These are phyloP conservation scores for Isoperla grammatica DNA, from an alignment of 2,888 invertebrate species.

Conservation along the genomic window DNA sequence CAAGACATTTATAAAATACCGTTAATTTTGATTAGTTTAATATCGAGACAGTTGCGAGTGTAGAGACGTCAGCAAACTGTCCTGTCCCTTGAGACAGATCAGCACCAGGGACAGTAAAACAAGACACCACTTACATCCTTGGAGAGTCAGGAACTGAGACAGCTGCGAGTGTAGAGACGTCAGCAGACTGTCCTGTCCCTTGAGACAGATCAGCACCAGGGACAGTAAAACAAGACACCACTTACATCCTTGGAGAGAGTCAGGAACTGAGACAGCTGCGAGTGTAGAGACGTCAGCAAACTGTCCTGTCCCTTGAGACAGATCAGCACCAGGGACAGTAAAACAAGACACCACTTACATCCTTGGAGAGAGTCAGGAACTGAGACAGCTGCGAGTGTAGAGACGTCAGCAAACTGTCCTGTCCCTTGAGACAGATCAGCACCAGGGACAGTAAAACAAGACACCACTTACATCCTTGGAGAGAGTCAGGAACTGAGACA, in stretches of 20 bases:
- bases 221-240: too few relatives aligned
- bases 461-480: slow-evolving; percentile 47
- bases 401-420: slow-evolving; percentile 86
- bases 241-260: slow-evolving; percentile 45
- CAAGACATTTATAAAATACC: too few relatives aligned
- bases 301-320: slow-evolving; percentile 94
- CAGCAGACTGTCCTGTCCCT: slow-evolving; percentile 88
- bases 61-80: slow-evolving; percentile 82
- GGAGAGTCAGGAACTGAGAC: slow-evolving; percentile 64
- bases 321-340: slow-evolving; percentile 87
- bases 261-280: slow-evolving; percentile 83
- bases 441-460: slow-evolving; percentile 92
- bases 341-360: too few relatives aligned
- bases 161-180: slow-evolving; percentile 88
- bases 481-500: slow-evolving; percentile 69
- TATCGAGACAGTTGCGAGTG: slow-evolving; percentile 89
- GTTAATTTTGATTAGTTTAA: too few relatives aligned
- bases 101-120: slow-evolving; percentile 90
- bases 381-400: slow-evolving; percentile 89
- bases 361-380: slow-evolving; percentile 51
- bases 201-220: slow-evolving; percentile 87
- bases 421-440: slow-evolving; percentile 88
- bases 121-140: slow-evolving; percentile 48
- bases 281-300: slow-evolving; percentile 81
- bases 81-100: slow-evolving; percentile 92